Evolutionary conservation across 2,113 vertebrate genomes (phyloP), one percentile per base, ranked within the genome.

Genomic region (Colistium nudipinnis): DNA sequence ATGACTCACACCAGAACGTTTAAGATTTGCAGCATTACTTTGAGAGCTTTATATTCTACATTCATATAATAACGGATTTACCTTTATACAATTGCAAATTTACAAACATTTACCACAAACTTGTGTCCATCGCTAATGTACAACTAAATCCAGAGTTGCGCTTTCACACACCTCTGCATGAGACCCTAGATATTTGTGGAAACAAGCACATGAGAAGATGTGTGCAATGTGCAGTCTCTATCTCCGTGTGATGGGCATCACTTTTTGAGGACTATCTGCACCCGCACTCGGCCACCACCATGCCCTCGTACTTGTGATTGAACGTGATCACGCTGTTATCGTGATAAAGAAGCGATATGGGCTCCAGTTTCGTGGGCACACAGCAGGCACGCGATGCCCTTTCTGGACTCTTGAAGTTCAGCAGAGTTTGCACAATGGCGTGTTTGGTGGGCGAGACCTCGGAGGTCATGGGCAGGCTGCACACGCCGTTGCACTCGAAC

Each of bases 221-320:
- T 62, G 60, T 22, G 60, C 60, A 43, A 48, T 24, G 43, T 35
- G 60, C 60, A 62, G 60, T 80, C 68, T 83, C 14, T 62, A 27
- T 47, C 19, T 77, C 51, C 54, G 49, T 45, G 57, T 68, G 27
- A 53, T 6, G 31, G n/a, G 19, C 52, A n/a, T 24, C 36, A 31
- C 28, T 70, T 39, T 70, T 39, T 51, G 31, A 45, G 30, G 85
- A 90, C 94, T 99, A 99, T 99, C 97, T 95, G 83, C 98, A 99
- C 71, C 98, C 98, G 10, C 98, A 99, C 85, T 99, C 97, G 2
- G 96, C 93, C 56, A 99, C 98, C 7, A 95, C 94, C 98, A 99
- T 99, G 51, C 94, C 97, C 79, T 99, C 97, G 0, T 99, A 99
- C 85, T 97, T 98, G 86, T 96, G 96, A 88, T 98, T 97, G 89